Base-by-base conservation (phyloP, 2,888 invertebrate genomes). In the Drepana falcataria region DNA sequence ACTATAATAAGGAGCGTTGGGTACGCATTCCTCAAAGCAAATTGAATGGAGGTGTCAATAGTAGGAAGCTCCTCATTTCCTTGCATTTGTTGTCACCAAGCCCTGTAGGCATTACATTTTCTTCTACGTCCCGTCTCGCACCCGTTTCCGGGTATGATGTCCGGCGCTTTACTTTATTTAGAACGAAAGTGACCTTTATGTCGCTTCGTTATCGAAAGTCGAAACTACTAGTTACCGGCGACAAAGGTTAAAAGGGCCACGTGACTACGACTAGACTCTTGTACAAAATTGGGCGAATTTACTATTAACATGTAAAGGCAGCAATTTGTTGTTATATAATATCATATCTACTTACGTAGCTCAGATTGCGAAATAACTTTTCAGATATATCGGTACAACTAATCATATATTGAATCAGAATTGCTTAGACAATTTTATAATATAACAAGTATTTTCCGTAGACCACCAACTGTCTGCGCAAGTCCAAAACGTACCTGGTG, bases 11-110 rank as follows among this genome's bases (percentile, higher is more conserved):
- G 62, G 63, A 60, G 51, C 41, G 67, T 59, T 52, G 49, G 54
- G 35, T 52, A 53, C 53, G 65, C 66, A 64, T 59, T 65, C 71
- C 75, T 76, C 82, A 78, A 82, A 84, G 83, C 68, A 81, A 86
- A 86, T 87, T 81, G 83, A 79, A 84, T 84, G 75, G 77, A 82
- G 79, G 85, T 83, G 83, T 79, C 83, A 75, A 86, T 85, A 77
- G 79, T 71, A 76, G 87, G 87, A 87, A 85, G 85, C 80, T 75
- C 84, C 85, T 87, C 85, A 87, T 88, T 87, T 88, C 87, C 87
- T 79, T 79, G 73, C 81, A 85, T 84, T 87, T 87, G 85, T 85
- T 82, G 85, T 76, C 79, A 75, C 65, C 71, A 68, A 75, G 71
- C 65, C 74, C 75, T 61, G 73, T 77, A 75, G 72, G 79, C 82